Base-by-base conservation (phyloP, 92 coral and sea anemone genomes). In the Desmophyllum pertusum region DNA sequence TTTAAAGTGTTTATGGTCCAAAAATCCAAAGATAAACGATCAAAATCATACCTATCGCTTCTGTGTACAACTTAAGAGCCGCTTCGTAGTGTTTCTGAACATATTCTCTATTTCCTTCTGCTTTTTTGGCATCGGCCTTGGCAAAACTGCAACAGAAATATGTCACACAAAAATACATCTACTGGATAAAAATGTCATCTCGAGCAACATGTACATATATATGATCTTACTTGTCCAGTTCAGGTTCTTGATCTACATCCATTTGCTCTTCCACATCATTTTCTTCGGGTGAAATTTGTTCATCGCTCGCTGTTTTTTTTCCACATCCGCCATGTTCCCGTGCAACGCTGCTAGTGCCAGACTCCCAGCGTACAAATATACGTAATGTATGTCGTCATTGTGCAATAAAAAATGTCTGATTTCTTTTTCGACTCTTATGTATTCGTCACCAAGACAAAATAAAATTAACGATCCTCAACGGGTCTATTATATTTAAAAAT, bases 101-200 rank as follows among this genome's bases (percentile, higher is more conserved):
- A 61, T 96, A 96, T n/a, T 91, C 91, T 62, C 61, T 75, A 78
- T 96, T 96, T n/a, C 98, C 98, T 85, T 94, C 98, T 75, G 81
- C 87, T 57, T 94, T 96, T 51, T 96, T 96, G 76, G 75, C 94
- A 80, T 96, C 98, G 80, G 98, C 98, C 63, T 92, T 74, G 55
- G 67, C 92, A 65, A 76, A 70, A 35, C 98, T 96, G 81, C 39
- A 83, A 77, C 51, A 42, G 79, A 69, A 80, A 85, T 27, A 79
- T 50, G 70, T 13, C 55, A 55, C 37, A 36, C 35, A n/a, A 38
- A 53, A 42, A 38, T n/a, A n/a, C n/a, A 15, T 19, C 36, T 33
- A 48, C n/a, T 13, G 8, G 37, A 70, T 46, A 37, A 27, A 87
- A 37, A 48, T 42, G 14, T 15, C 15, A 6, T 35, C 13, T 29